Conservation (phyloP, 2,888 invertebrate genomes). For the Tryphoninae sp. region DNA sequence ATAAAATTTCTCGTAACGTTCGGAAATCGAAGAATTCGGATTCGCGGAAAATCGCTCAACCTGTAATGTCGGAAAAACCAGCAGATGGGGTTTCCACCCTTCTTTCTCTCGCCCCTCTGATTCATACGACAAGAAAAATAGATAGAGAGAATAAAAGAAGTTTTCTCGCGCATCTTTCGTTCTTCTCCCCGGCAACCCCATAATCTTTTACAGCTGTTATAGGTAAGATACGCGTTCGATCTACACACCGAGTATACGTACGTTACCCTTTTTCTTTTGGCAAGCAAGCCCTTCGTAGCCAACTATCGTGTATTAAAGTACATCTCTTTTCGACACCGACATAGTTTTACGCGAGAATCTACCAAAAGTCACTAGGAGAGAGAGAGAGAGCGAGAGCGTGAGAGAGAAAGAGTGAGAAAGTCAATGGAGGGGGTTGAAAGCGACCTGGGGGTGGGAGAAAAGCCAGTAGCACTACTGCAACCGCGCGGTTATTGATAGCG, state of each 20-base stretch:
- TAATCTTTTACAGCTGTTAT: conserved; percentile 42
- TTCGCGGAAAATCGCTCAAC: conserved; percentile 53
- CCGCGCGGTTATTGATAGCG: conserved; percentile 77
- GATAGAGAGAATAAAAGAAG: conserved; percentile 3
- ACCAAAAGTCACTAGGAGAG: conserved; percentile 29
- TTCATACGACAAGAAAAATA: not conserved
- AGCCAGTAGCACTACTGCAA: conserved; percentile 63
- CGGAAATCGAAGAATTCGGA: not conserved
- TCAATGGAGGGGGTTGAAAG: not conserved
- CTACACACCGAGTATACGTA: conserved; percentile 19
- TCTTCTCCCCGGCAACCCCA: conserved; percentile 24
- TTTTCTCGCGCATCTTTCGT: conserved; percentile 40
- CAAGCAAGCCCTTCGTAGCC: not conserved
- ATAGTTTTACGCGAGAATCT: conserved; percentile 24
- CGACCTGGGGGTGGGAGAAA: conserved; percentile 34
- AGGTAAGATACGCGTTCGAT: conserved; percentile 27
- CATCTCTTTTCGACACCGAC: conserved; percentile 39
- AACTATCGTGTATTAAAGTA: conserved; percentile 45
- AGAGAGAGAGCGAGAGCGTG: conserved; percentile 3
- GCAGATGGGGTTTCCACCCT: not conserved
- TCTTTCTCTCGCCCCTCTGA: not conserved
- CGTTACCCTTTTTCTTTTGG: not conserved
- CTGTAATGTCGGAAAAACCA: conserved; percentile 58
- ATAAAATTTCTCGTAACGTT: no score
- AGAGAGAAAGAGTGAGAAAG: not conserved